Conservation (phyloP, 2,888 invertebrate genomes). For the Dryomyza anilis region DNA sequence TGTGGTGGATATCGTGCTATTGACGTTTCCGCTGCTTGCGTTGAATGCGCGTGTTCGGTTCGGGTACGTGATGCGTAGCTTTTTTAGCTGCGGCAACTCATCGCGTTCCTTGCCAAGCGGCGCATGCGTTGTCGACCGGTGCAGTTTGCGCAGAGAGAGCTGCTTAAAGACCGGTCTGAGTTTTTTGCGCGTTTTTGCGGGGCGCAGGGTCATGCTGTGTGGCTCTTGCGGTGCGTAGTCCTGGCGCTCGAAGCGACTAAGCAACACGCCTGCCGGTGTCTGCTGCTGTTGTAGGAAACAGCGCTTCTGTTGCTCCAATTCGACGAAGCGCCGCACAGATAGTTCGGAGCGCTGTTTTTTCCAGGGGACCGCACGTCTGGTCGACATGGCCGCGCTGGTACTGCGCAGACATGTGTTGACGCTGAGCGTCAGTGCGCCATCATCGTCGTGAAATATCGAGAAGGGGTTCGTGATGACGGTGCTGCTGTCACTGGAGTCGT, state of each 20-base stretch:
- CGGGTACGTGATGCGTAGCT: constrained; percentile 58
- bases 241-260: constrained; percentile 55
- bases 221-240: constrained; percentile 42
- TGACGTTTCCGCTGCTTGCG: constrained; percentile 35
- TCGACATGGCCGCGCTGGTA: constrained; percentile 41
- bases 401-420: constrained; percentile 47
- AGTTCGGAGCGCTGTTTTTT: constrained; percentile 42
- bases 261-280: constrained; percentile 46
- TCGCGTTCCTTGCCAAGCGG: constrained; percentile 1
- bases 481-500: constrained; percentile 46
- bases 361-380: constrained; percentile 23
- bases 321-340: constrained; percentile 47
- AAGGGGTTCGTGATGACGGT: constrained; percentile 60
- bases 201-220: constrained; percentile 33
- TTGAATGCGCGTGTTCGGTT: constrained; percentile 50
- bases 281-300: constrained; percentile 5
- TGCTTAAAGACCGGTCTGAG: constrained; percentile 47
- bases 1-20: constrained; percentile 36
- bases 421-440: constrained; percentile 45
- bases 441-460: constrained; percentile 57
- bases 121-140: constrained; percentile 34
- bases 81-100: constrained; percentile 48
- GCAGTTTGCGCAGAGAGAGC: constrained; percentile 47
- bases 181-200: constrained; percentile 19
- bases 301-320: constrained; percentile 32